Evolutionary conservation across 2,888 invertebrate species (phyloP).

Genomic region (Leptinotarsa haldemani): DNA sequence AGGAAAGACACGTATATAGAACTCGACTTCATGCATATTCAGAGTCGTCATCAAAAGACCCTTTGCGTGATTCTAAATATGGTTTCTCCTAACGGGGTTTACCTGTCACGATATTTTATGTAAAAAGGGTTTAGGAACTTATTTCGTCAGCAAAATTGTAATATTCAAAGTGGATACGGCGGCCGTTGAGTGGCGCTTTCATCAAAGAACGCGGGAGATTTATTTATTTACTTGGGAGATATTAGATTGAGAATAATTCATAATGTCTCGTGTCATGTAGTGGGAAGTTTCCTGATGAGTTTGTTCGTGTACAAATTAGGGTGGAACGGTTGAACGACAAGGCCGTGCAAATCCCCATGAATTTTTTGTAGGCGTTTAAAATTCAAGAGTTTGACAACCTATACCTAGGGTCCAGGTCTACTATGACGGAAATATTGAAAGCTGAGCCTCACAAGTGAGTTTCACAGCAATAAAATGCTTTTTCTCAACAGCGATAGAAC

Average conservation of each 20-base stretch:
- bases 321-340: too few species aligned
- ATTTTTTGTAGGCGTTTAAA: too few species aligned
- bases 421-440: too few species aligned
- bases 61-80: slow-evolving; percentile 34
- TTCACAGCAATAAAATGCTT: too few species aligned
- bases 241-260: slow-evolving; percentile 1
- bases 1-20: slow-evolving; percentile 26
- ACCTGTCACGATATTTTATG: slow-evolving; percentile 43
- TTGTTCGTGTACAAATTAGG: too few species aligned
- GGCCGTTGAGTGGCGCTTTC: background rate
- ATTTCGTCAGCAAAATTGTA: slow-evolving; percentile 35
- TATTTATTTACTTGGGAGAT: slow-evolving; percentile 11
- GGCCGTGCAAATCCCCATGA: too few species aligned
- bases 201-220: background rate
- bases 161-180: slow-evolving; percentile 29
- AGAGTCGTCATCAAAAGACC: slow-evolving; percentile 37
- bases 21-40: slow-evolving; percentile 40
- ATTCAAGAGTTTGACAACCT: too few species aligned
- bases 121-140: slow-evolving; percentile 39
- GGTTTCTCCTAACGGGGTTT: slow-evolving; percentile 30
- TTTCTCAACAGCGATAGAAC: too few species aligned
- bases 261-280: background rate
- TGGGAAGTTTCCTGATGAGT: too few species aligned
- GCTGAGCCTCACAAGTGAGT: too few species aligned
- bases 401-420: too few species aligned